Evolutionary conservation across 1,140 invertebrate genomes (phyloP).

Genomic region (Pristionchus pacificus): DNA sequence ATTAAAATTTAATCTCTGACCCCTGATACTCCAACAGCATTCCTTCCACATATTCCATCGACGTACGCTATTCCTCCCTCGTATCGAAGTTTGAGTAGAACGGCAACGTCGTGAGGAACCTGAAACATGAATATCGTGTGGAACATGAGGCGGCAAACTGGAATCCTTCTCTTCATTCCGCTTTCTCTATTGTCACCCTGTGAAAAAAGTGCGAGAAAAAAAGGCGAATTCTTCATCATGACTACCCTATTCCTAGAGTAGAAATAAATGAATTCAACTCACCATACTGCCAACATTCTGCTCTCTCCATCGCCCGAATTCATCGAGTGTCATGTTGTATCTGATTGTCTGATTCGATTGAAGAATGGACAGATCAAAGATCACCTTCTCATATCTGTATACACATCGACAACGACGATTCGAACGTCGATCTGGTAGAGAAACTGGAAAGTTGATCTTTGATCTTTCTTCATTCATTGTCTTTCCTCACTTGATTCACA

Average conservation of each 20-base stretch:
- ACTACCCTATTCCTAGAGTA: too few species aligned
- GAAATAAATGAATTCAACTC: neutral
- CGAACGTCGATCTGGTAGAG: conserved; percentile 15
- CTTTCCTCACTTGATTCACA: conserved; percentile 13
- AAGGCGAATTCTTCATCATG: too few species aligned
- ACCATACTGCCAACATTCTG: conserved; percentile 1
- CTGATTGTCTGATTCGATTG: neutral
- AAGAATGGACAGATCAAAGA: neutral
- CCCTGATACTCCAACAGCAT: conserved; percentile 17
- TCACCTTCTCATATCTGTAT: conserved; percentile 1
- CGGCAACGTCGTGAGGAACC: conserved; percentile 20
- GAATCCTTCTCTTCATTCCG: too few species aligned
- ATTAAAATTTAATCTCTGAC: conserved; percentile 10
- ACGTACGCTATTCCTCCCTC: conserved; percentile 32
- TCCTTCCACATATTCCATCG: conserved; percentile 16
- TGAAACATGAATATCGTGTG: too few species aligned
- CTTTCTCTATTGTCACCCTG: too few species aligned
- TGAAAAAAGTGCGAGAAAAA: too few species aligned
- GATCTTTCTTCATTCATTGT: conserved; percentile 9
- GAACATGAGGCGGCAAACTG: too few species aligned
- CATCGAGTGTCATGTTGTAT: conserved; percentile 12
- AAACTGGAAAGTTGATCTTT: conserved; percentile 16
- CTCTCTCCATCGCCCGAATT: conserved; percentile 8
- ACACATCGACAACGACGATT: conserved; percentile 17
- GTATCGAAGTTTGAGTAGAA: conserved; percentile 19